Evolutionary conservation across 2,888 invertebrate species (phyloP), one percentile per base, ranked within the genome.

Genomic region (Meiosimyza decipiens): DNA sequence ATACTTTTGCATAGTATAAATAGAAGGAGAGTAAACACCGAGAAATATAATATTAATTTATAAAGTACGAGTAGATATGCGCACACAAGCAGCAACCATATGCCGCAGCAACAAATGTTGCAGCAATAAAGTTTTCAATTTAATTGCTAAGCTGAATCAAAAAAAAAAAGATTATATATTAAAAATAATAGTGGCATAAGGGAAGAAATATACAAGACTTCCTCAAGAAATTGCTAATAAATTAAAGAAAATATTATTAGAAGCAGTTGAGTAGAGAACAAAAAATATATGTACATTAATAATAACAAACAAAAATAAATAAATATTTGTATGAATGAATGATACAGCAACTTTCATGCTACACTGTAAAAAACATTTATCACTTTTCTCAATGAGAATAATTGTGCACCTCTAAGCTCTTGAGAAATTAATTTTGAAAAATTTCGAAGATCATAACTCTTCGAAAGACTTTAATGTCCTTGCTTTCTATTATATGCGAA

Each of bases 31-130:
- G 4, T 3, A 40, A 40, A 40, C 28, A 28, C 28, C 28, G 28
- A 64, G 9, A 64, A 64, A 64, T 51, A 51, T 64, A 50, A 51
- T 51, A 28, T 28, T 4, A 50, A 64, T 50, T 64, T 64, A 50
- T 52, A 52, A 51, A 18, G 22, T 57, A 28, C 22, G 22, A 28
- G 18, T 12, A 11, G 55, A 6, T 16, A 22, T 22, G 11, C 28
- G 22, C 18, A 28, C 57, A n/a, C 11, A 55, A 15, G 16, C n/a
- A 55, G 18, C 49, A 63, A 63, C 47, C 49, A 63, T 49, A 63
- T 63, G 49, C 15, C 40, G 33, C 33, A 62, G 28, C 28, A 57
- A 28, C 22, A 22, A 57, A 57, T 57, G 57, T 57, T 57, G 57
- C 57, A 57, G 22, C 22, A 57, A 13, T 13, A 57, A 57, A 13